phyloP scores from a whole-genome alignment of 2,797 vertebrate genomes.

The Octomys mimax region DNA sequence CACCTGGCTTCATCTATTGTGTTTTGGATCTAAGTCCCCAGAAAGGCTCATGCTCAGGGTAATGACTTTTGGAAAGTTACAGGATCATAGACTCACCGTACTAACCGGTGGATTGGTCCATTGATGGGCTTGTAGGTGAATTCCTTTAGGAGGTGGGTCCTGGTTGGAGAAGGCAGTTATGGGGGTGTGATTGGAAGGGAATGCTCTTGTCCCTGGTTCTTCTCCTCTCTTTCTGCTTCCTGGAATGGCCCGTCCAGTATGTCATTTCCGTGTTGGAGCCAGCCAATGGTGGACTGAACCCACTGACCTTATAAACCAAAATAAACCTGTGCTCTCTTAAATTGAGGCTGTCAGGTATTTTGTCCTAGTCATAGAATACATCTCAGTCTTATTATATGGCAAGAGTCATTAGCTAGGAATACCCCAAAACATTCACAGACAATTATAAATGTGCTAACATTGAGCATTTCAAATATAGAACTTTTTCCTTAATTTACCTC shows the following conservation, averaged over 20 bases:
- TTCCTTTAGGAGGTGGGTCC: background rate
- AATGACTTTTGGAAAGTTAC: background rate
- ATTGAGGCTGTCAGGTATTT: background rate
- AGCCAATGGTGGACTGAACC: background rate
- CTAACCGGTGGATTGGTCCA: background rate
- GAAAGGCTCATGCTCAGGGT: background rate
- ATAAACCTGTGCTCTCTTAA: background rate
- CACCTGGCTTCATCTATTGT: background rate
- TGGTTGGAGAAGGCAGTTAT: background rate
- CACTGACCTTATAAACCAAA: background rate
- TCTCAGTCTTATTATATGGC: background rate
- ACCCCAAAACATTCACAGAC: background rate
- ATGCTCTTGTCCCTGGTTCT: background rate
- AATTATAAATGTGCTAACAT: background rate
- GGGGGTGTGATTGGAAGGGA: background rate
- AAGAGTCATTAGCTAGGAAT: background rate
- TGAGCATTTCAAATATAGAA: conserved; percentile 38
- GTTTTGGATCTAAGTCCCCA: background rate
- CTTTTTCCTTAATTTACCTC: background rate
- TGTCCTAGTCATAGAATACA: background rate
- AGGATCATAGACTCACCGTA: background rate
- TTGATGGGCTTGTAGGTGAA: background rate
- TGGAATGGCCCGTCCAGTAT: background rate
- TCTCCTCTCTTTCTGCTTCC: background rate
- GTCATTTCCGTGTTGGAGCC: background rate